These are phyloP conservation scores for Paralinhomoeus sp. DNA, from an alignment of 2,888 invertebrate species.

Conservation along the genomic window DNA sequence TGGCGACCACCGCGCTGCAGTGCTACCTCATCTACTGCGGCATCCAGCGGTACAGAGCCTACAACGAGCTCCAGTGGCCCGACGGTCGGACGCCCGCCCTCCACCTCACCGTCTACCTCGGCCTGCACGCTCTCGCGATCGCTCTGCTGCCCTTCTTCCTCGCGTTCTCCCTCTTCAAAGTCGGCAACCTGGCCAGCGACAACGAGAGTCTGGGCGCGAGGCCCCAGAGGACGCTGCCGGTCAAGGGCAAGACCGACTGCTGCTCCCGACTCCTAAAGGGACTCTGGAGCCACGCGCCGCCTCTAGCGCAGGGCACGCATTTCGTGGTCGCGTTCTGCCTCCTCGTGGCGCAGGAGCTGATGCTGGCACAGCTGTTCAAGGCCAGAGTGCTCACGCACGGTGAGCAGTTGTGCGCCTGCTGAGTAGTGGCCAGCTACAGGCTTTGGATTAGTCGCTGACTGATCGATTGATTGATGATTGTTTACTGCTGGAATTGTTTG, in stretches of 20 bases:
- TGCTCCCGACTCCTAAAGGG: slow-evolving; percentile 18
- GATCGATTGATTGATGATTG: not conserved
- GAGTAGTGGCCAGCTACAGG: not conserved
- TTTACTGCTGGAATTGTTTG: no score
- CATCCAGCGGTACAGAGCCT: slow-evolving; percentile 20
- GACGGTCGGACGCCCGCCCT: slow-evolving; percentile 36
- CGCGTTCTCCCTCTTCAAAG: slow-evolving; percentile 40
- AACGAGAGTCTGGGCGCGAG: slow-evolving; percentile 51
- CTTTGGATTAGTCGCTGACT: not conserved
- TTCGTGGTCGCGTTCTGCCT: slow-evolving; percentile 56
- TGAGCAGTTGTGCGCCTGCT: no score
- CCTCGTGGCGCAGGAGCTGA: slow-evolving; percentile 52
- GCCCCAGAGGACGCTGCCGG: slow-evolving; percentile 12
- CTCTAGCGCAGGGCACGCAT: slow-evolving; percentile 59
- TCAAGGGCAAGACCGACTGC: not conserved
- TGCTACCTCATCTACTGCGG: slow-evolving; percentile 20
- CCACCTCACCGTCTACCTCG: slow-evolving; percentile 51
- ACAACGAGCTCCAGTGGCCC: slow-evolving; percentile 24
- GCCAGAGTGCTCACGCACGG: slow-evolving; percentile 31
- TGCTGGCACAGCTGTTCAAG: slow-evolving; percentile 60
- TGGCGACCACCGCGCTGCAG: slow-evolving; percentile 47
- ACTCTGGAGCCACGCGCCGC: slow-evolving; percentile 47
- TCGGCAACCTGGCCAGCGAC: slow-evolving; percentile 62
- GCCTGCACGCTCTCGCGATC: slow-evolving; percentile 45
- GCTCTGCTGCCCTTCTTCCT: slow-evolving; percentile 53